Evolutionary conservation across 1,140 invertebrate genomes (phyloP).

Genomic region (Brachionus asplanchnoidis): DNA sequence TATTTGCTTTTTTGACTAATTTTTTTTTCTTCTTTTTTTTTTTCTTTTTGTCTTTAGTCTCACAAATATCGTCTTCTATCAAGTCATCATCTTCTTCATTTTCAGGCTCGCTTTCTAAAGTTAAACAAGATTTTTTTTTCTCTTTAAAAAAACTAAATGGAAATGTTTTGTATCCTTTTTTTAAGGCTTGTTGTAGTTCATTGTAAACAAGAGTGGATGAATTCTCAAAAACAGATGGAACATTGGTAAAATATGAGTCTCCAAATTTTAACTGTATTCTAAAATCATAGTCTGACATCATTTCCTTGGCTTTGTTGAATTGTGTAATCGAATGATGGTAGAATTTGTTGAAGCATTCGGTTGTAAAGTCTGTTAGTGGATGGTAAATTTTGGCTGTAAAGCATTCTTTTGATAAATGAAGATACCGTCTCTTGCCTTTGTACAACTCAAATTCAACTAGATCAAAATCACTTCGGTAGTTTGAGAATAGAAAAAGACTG

Average conservation of each 20-base stretch:
- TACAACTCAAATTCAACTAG: not conserved
- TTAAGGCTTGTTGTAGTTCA: not conserved
- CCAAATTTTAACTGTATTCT: not conserved
- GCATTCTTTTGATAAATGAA: not conserved
- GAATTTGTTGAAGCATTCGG: not conserved
- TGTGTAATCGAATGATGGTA: slow-evolving; percentile 1
- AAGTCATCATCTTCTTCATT: not conserved
- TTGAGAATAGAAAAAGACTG: not conserved
- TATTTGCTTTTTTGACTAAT: not conserved
- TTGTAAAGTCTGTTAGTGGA: not conserved
- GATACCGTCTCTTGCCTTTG: not conserved
- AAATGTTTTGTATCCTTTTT: not conserved
- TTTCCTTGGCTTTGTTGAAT: slow-evolving; percentile 21
- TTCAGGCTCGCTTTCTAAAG: not conserved
- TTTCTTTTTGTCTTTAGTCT: not conserved
- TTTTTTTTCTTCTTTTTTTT: not conserved
- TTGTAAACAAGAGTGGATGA: not conserved
- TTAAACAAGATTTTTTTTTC: not conserved
- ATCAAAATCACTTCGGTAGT: not conserved
- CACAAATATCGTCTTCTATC: not conserved
- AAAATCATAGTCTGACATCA: not conserved
- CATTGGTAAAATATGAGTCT: slow-evolving; percentile 14
- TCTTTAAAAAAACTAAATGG: not conserved
- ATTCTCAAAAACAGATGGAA: not conserved
- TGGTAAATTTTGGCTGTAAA: not conserved